Percentiles rank a stretch among this genome's conserved stretches.
phyloP scores from a whole-genome alignment of 2,113 vertebrate species.

The Puffinus mauretanicus region DNA sequence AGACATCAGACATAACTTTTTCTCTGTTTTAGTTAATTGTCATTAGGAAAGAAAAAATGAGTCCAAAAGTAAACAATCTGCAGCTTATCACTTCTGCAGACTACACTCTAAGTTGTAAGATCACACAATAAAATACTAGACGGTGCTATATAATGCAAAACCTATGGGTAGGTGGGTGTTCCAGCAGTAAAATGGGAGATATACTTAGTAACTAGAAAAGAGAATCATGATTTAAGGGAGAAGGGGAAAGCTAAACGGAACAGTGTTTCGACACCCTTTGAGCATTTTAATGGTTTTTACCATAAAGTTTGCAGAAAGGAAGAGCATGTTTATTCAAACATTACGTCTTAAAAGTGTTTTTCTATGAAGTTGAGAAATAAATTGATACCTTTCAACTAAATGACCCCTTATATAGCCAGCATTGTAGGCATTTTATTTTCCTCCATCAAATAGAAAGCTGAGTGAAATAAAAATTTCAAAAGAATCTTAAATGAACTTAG shows the following conservation, averaged over 20 bases:
- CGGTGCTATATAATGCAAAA: neutral
- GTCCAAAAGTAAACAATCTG: neutral
- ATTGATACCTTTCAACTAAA: neutral
- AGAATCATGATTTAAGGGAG: neutral
- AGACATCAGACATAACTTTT: neutral
- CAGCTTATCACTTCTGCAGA: neutral
- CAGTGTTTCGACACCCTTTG: neutral
- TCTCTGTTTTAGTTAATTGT: neutral
- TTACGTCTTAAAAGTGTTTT: neutral
- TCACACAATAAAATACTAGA: neutral
- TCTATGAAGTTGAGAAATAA: neutral
- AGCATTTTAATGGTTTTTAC: neutral
- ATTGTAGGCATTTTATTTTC: neutral
- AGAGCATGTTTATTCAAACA: neutral
- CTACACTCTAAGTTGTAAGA: neutral
- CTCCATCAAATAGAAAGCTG: neutral
- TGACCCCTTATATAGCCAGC: neutral
- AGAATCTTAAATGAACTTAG: neutral
- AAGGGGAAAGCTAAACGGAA: neutral
- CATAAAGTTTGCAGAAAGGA: neutral
- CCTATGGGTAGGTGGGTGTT: neutral
- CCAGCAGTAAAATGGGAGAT: neutral
- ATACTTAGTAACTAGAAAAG: neutral
- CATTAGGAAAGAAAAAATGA: neutral
- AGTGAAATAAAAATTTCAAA: neutral